phyloP scores from a whole-genome alignment of 2,797 vertebrate genomes.

The Toxotes lorentzi region DNA sequence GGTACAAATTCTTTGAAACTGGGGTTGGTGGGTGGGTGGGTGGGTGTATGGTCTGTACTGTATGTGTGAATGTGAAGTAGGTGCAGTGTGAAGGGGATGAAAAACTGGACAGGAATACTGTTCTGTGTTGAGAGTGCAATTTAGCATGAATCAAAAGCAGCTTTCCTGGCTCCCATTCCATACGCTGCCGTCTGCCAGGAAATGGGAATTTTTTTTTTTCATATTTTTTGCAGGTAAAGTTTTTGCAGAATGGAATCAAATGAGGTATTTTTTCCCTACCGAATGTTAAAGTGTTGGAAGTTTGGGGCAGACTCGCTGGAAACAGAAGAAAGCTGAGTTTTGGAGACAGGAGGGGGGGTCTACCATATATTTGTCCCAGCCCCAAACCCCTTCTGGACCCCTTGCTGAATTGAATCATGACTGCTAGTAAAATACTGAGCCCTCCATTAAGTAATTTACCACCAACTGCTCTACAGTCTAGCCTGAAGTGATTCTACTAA shows the following conservation, averaged over 20 bases:
- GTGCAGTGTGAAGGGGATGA: slow-evolving; percentile 76
- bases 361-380: slow-evolving; percentile 67
- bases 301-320: slow-evolving; percentile 73
- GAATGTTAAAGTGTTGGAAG: slow-evolving; percentile 79
- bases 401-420: slow-evolving; percentile 74
- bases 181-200: slow-evolving; percentile 79
- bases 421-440: slow-evolving; percentile 79
- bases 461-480: slow-evolving; percentile 69
- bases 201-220: slow-evolving; percentile 76
- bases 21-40: slow-evolving; percentile 17
- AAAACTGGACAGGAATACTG: slow-evolving; percentile 77
- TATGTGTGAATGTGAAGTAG: slow-evolving; percentile 64
- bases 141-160: slow-evolving; percentile 86
- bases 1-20: slow-evolving; percentile 47
- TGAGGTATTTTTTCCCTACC: slow-evolving; percentile 82
- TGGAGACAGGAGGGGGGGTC: slow-evolving; percentile 68
- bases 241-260: slow-evolving; percentile 84
- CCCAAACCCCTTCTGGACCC: slow-evolving; percentile 67
- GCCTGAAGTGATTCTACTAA: slow-evolving; percentile 71
- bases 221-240: slow-evolving; percentile 82
- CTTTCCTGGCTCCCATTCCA: slow-evolving; percentile 82
- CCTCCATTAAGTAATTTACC: slow-evolving; percentile 78
- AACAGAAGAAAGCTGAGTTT: slow-evolving; percentile 74
- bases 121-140: slow-evolving; percentile 83
- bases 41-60: slow-evolving; percentile 42